Evolutionary conservation across 1,140 invertebrate genomes (phyloP).

Genomic region (Paralvinella palmiformis): DNA sequence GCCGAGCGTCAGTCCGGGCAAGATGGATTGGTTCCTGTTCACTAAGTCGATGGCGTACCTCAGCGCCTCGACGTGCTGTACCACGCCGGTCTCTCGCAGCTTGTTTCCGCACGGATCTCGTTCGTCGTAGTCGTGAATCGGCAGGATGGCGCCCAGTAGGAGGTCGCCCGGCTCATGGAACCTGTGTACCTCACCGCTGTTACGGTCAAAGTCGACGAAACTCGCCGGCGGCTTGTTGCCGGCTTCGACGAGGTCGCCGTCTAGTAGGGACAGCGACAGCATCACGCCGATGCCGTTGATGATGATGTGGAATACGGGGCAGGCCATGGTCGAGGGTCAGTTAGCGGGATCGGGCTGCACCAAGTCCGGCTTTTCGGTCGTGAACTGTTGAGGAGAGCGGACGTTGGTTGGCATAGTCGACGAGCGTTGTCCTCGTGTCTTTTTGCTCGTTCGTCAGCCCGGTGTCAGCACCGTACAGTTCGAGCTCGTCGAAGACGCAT

Average conservation of each 20-base stretch:
- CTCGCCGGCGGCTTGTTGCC: not conserved
- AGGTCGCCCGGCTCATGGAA: not conserved
- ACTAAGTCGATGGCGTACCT: conserved; percentile 6
- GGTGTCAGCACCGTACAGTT: too few relatives aligned
- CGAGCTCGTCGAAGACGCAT: too few relatives aligned
- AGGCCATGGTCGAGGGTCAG: too few relatives aligned
- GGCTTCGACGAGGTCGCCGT: not conserved
- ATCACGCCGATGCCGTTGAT: not conserved
- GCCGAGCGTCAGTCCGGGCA: conserved; percentile 12
- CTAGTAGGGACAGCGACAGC: not conserved
- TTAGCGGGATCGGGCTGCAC: too few relatives aligned
- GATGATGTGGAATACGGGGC: too few relatives aligned
- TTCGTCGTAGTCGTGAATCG: conserved; percentile 1
- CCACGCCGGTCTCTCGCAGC: conserved; percentile 14
- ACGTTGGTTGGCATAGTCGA: too few relatives aligned
- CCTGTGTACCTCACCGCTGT: not conserved
- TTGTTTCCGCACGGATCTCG: not conserved
- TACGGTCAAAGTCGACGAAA: not conserved
- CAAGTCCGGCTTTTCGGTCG: too few relatives aligned
- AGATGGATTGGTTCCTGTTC: conserved; percentile 6
- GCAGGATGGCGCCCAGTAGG: not conserved
- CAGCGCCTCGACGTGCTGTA: conserved; percentile 18
- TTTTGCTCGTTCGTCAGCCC: too few relatives aligned
- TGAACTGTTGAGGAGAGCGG: too few relatives aligned
- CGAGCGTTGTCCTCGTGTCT: too few relatives aligned